Base-by-base conservation (phyloP, 2,888 invertebrate species). In the Bhutanitis thaidina region DNA sequence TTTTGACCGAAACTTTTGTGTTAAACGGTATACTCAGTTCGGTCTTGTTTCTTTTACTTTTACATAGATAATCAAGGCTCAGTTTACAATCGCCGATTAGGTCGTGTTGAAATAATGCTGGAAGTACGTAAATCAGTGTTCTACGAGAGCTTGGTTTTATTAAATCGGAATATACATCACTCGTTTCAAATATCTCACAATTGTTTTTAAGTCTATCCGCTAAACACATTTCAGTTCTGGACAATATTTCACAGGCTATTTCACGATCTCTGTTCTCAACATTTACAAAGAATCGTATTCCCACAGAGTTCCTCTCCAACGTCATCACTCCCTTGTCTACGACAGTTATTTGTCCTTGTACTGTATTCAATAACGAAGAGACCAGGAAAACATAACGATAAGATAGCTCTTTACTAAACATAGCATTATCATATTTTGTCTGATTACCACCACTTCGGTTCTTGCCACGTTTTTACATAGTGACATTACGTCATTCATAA, bases 241-340 rank as follows among this genome's bases (percentile, higher is more conserved):
- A 64, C 16, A 58, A 56, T 14, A 80, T 54, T 48, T 52, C 60
- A 56, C 82, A 85, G 37, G 56, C 14, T 27, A 48, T 57, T 1
- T 43, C 30, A 14, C 61, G 65, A 50, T 77, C 66, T 39, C 58
- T 59, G 52, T 84, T 85, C 56, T 74, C 75, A 27, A 83, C 43
- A 20, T 82, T 77, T 20, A 86, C 54, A 51, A 63, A 86, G 55
- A 87, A 77, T 51, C 76, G 77, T 43, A 86, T 66, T 1, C 72
- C 86, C 9, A 83, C 59, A 1, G 85, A 78, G 30, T 74, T 61
- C 27, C 55, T 67, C 25, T 73, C 65, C 15, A 85, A 44, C 3
- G 81, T 76, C 39, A 71, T 58, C 15, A 82, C 46, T n/a, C 86
- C 86, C 66, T 71, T 77, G 44, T 83, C 79, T 47, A 77, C 43